Evolutionary conservation across 1,140 invertebrate genomes (phyloP).

Genomic region (Panagrolaimus sp.): DNA sequence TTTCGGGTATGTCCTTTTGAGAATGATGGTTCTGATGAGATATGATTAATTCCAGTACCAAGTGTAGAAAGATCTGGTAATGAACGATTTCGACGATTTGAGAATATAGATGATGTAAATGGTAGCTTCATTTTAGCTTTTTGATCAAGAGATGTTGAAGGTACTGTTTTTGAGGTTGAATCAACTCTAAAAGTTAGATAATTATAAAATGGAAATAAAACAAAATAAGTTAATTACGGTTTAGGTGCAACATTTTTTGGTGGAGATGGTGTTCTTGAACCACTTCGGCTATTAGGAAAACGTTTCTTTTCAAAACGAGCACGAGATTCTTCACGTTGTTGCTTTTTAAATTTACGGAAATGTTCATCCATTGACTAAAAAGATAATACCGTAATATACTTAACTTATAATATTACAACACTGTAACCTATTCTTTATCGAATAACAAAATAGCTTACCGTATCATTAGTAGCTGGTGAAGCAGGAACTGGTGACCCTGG

Average conservation of each 20-base stretch:
- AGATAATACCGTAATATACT: neutral
- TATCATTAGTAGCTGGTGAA: too few species aligned
- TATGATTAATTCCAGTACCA: neutral
- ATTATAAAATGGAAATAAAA: neutral
- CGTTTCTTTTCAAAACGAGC: slow-evolving; percentile 12
- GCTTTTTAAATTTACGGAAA: slow-evolving; percentile 14
- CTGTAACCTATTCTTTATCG: neutral
- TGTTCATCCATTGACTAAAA: neutral
- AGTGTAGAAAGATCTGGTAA: slow-evolving; percentile 37
- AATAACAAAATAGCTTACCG: neutral
- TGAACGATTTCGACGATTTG: slow-evolving; percentile 39
- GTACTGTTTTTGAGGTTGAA: neutral
- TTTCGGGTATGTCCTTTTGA: neutral
- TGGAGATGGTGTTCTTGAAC: neutral
- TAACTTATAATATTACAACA: too few species aligned
- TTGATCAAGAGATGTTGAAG: neutral
- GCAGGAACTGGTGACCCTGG: slow-evolving; percentile 3
- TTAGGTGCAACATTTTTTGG: neutral
- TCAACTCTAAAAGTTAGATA: too few species aligned
- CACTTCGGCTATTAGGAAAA: neutral
- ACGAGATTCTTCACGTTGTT: slow-evolving; percentile 15
- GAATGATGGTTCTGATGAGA: neutral
- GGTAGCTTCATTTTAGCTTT: slow-evolving; percentile 27
- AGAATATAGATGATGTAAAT: slow-evolving; percentile 49
- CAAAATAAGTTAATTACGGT: neutral